Conservation (phyloP, 2,888 invertebrate genomes). For the Lycocerus yunnanus region DNA sequence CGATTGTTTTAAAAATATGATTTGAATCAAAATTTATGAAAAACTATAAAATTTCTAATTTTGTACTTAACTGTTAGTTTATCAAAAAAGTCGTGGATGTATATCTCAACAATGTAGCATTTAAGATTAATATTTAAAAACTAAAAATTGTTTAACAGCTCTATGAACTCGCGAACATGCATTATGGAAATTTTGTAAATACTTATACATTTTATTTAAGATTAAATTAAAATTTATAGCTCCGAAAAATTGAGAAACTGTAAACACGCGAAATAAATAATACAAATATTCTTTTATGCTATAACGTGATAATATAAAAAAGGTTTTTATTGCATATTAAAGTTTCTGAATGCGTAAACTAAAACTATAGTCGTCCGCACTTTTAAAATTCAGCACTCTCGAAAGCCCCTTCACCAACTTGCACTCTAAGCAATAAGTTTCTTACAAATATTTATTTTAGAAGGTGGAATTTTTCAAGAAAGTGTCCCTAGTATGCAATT, state of each 20-base stretch:
- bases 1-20: too few species aligned
- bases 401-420: constrained; percentile 28
- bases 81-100: too few species aligned
- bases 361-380: constrained; percentile 21
- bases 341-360: neutral
- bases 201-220: neutral
- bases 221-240: neutral
- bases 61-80: too few species aligned
- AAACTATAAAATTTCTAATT: too few species aligned
- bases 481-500: constrained; percentile 30
- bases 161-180: neutral
- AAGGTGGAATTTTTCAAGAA: constrained; percentile 41
- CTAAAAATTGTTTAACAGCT: neutral
- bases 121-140: neutral
- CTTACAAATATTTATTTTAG: constrained; percentile 44
- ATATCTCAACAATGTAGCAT: neutral
- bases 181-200: neutral
- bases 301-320: neutral
- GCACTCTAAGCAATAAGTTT: constrained; percentile 46
- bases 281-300: neutral
- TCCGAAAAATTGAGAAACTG: neutral
- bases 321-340: constrained; percentile 1
- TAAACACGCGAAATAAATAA: neutral
- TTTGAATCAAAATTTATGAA: too few species aligned
- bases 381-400: constrained; percentile 24